Conservation (phyloP, 35 echinoderm and acorn worm species). For the Heliocidaris tuberculata region DNA sequence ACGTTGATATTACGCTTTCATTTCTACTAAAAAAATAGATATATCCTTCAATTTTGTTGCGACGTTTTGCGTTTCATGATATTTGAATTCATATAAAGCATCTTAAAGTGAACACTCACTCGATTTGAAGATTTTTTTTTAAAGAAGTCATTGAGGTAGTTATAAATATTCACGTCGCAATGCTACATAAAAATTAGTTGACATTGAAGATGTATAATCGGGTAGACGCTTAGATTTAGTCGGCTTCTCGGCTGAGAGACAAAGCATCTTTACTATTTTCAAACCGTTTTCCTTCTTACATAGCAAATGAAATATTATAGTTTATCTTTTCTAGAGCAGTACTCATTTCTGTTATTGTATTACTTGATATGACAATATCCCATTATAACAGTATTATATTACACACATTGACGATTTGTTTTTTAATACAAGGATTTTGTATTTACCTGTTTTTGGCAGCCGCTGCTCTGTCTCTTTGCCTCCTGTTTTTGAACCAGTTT, state of each 20-base stretch:
- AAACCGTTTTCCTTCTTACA: neutral
- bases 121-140: neutral
- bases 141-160: too few species aligned
- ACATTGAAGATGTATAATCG: neutral
- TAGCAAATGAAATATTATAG: too few species aligned
- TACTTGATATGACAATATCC: neutral
- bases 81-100: neutral
- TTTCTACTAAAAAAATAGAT: neutral
- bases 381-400: neutral
- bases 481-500: conserved; percentile 99
- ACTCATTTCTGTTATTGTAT: neutral
- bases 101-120: neutral
- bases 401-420: neutral
- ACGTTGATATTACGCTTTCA: neutral
- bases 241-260: neutral
- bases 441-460: conserved; percentile 92
- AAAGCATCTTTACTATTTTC: neutral
- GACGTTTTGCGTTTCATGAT: too few species aligned
- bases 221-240: neutral
- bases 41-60: too few species aligned
- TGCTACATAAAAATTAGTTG: too few species aligned
- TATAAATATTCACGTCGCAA: too few species aligned
- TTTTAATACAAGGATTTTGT: neutral
- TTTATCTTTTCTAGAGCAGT: neutral
- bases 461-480: conserved; percentile 91